Base-by-base conservation (phyloP, 2,888 invertebrate genomes). In the Belgica antarctica region DNA sequence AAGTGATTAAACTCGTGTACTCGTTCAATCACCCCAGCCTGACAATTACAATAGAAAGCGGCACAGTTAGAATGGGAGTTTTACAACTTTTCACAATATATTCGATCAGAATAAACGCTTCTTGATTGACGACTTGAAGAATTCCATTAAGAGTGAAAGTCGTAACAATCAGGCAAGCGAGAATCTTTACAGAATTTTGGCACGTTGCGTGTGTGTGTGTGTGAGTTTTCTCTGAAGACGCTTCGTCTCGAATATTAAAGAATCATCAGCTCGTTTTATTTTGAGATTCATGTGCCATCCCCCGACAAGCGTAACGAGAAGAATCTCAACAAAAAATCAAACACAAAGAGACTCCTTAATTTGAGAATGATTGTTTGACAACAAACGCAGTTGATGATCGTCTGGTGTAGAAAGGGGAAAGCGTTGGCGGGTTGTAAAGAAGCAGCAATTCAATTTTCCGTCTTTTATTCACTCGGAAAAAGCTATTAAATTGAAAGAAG, bases 111-210 rank as follows among this genome's bases (percentile, higher is more conserved):
- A 68, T 68, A 22, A n/a, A 66, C 24, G 47, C 3, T 41, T 17
- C 27, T 28, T 28, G 47, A 66, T 66, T 66, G 66, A 66, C 68
- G 47, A 57, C 52, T n/a, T n/a, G n/a, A n/a, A n/a, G n/a, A n/a
- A n/a, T n/a, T 68, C 19, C 68, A 47, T 57, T 47, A 31, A 24
- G 22, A 66, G 52, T 31, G 41, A 15, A 66, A 46, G 46, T 24
- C 41, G 34, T n/a, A 68, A 68, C 47, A 47, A 68, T 68, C 68
- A 68, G n/a, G n/a, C n/a, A n/a, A n/a, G n/a, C n/a, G n/a, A 57
- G 8, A 65, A 5, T 41, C 41, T 65, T 65, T 65, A 34, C 22
- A 63, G 19, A 66, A 66, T 66, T 66, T 66, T 22, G 25, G 46
- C 65, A 66, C 65, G 65, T 66, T 66, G 46, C 28, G 41, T 66